Conservation (phyloP, 1,140 invertebrate genomes). For the Drosophila athabasca region DNA sequence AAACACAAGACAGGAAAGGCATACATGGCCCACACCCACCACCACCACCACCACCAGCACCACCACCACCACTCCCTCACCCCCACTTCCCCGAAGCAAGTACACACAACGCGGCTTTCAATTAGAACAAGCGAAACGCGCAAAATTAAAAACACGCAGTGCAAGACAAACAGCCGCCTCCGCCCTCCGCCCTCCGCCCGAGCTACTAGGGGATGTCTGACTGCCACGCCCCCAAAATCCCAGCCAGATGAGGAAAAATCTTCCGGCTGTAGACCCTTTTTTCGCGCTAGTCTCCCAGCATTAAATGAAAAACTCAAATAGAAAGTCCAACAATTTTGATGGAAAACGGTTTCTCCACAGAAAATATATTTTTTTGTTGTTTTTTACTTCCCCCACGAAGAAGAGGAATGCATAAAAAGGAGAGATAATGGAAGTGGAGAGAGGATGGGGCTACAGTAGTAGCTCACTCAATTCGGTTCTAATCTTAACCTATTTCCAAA, state of each 20-base stretch:
- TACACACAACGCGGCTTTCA: constrained; percentile 77
- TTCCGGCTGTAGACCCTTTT: constrained; percentile 5
- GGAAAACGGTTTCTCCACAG: constrained; percentile 19
- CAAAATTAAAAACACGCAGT: constrained; percentile 81
- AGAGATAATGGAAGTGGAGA: no score
- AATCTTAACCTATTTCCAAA: no score
- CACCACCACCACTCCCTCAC: constrained; percentile 5
- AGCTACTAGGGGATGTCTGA: no score
- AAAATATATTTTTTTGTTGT: constrained; percentile 27
- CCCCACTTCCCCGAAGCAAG: constrained; percentile 11
- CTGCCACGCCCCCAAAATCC: no score
- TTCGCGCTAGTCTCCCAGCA: constrained; percentile 8
- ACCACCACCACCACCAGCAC: not conserved
- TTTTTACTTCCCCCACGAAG: not conserved
- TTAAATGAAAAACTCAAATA: constrained; percentile 78
- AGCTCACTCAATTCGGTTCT: no score
- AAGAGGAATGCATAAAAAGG: no score
- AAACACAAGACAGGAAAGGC: constrained; percentile 66
- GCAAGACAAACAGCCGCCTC: constrained; percentile 67
- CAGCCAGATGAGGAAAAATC: constrained; percentile 9
- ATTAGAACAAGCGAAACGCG: constrained; percentile 80
- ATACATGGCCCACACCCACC: constrained; percentile 26
- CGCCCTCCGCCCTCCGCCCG: no score
- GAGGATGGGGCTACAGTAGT: no score
- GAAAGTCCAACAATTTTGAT: constrained; percentile 41